phyloP scores from a whole-genome alignment of 2,888 invertebrate species.

The Pollenia amentaria region DNA sequence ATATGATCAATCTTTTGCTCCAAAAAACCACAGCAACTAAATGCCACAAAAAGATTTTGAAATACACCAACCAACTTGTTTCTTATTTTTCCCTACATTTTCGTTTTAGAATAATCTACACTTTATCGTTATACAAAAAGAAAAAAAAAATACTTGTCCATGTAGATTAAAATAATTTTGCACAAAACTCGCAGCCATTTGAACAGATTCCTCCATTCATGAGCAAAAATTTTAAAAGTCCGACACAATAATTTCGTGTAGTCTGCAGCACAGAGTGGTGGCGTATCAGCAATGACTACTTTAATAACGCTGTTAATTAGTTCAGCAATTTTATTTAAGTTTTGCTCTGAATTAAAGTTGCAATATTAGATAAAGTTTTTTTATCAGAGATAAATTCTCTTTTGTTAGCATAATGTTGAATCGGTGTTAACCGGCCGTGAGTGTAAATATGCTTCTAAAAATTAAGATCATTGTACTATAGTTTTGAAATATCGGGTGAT shows the following conservation, averaged over 20 bases:
- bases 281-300: conserved; percentile 40
- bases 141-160: conserved; percentile 1
- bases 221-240: background rate
- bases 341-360: background rate
- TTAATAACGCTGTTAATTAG: conserved; percentile 55
- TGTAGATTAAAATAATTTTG: conserved; percentile 26
- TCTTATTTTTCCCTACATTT: conserved; percentile 3
- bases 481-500: too few species aligned
- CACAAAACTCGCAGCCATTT: conserved; percentile 10
- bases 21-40: background rate
- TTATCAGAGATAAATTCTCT: conserved; percentile 7
- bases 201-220: conserved; percentile 23
- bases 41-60: conserved; percentile 29
- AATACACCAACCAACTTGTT: conserved; percentile 11
- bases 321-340: conserved; percentile 53
- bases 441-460: conserved; percentile 33
- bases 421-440: background rate
- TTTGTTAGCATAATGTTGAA: conserved; percentile 8
- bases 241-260: background rate
- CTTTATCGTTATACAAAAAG: conserved; percentile 22
- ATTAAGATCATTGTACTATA: conserved; percentile 37
- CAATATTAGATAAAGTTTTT: background rate
- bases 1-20: conserved; percentile 50
- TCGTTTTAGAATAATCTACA: conserved; percentile 2
- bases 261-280: conserved; percentile 14